Evolutionary conservation across 2,797 vertebrate genomes (phyloP), one percentile per base, ranked within the genome.

Genomic region (Moxostoma hubbsi): DNA sequence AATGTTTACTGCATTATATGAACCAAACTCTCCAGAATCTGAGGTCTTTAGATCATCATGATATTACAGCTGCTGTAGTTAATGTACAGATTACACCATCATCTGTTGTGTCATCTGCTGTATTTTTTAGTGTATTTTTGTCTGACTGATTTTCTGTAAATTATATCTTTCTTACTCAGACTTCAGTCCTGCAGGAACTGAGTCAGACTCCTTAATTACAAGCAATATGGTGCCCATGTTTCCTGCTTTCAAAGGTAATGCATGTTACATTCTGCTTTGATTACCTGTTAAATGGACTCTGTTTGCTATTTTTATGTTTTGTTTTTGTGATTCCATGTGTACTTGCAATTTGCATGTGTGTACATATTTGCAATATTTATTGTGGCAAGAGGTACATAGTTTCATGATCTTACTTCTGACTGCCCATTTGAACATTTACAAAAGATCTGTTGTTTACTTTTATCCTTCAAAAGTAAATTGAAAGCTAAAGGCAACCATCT

Each of bases 171-270:
- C 45, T 64, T 12, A 1, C 73, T 2, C 79, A 95, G 94, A 88
- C 85, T 82, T 94, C 53, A 81, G 73, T 45, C 4, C 7, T 57
- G 36, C 24, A 0, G 85, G 79, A 82, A 64, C 62, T 1, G 62
- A 83, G 57, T 84, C 90, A 47, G 97, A 98, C 88, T 97, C 95
- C 62, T 89, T 97, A 67, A 90, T 98, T 88, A 96, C 92, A 13
- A 98, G 95, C 91, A 99, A 99, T 90, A 93, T 97, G 87, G 95
- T 92, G 43, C 97, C 96, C 0, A 98, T 98, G 97, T 98, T 94
- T 83, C 79, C 85, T 51, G 91, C 90, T 73, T 99, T 98, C 85
- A 94, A 86, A 95, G 92, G 98, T 97, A 91, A 92, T 12, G 5
- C 1, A 0, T 62, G 16, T 62, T 49, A 51, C 6, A 36, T 50